phyloP scores from a whole-genome alignment of 1,140 invertebrate genomes.

The Microplitis demolitor region DNA sequence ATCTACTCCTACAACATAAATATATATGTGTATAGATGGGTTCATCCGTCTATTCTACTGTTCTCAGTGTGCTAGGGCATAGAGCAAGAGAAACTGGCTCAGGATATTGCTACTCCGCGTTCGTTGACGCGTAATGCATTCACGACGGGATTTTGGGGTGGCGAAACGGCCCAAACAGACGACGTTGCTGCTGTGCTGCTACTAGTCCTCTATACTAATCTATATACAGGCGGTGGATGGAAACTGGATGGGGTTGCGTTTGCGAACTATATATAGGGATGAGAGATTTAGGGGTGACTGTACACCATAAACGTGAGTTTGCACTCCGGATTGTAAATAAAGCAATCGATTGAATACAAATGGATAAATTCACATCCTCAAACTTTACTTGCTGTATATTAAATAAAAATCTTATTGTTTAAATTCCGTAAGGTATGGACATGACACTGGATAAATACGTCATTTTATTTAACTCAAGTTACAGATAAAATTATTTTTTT shows the following conservation, averaged over 20 bases:
- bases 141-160: conserved; percentile 50
- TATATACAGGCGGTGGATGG: too few species aligned
- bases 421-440: background rate
- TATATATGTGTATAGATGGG: background rate
- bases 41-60: background rate
- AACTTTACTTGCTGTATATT: background rate
- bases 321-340: conserved; percentile 34
- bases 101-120: conserved; percentile 62
- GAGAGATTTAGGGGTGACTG: conserved; percentile 20
- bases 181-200: background rate
- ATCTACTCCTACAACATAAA: background rate
- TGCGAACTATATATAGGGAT: conserved; percentile 10
- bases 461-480: background rate
- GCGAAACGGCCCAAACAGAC: conserved; percentile 4
- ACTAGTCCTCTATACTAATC: too few species aligned
- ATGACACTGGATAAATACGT: too few species aligned
- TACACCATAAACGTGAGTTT: conserved; percentile 32
- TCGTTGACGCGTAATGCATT: conserved; percentile 63
- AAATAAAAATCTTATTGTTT: background rate
- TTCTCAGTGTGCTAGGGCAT: background rate
- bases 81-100: conserved; percentile 34
- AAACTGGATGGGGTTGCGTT: conserved; percentile 6
- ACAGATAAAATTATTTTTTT: too few species aligned
- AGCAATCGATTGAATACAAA: conserved; percentile 24
- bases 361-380: background rate